phyloP scores from a whole-genome alignment of 2,888 invertebrate genomes.

The Cordylochernes scorpioides region DNA sequence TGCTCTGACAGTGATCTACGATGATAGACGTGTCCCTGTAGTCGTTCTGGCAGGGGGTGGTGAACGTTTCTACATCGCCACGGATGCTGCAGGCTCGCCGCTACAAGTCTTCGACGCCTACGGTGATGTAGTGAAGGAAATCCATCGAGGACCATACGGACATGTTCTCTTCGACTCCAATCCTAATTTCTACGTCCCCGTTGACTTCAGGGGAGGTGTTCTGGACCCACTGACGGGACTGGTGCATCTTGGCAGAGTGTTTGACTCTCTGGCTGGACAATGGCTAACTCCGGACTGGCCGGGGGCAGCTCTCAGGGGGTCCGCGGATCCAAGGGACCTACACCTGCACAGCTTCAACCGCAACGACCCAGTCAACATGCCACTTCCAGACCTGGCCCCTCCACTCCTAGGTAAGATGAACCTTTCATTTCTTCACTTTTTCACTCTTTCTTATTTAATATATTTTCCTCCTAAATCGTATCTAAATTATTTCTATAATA shows the following conservation, averaged over 20 bases:
- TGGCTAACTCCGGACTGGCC: slow-evolving; percentile 91
- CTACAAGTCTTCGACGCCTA: slow-evolving; percentile 65
- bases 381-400: too few species aligned
- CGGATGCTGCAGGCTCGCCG: slow-evolving; percentile 74
- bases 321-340: slow-evolving; percentile 60
- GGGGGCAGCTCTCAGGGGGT: slow-evolving; percentile 55
- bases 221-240: slow-evolving; percentile 64
- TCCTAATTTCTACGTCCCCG: slow-evolving; percentile 42
- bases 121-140: slow-evolving; percentile 66
- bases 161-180: slow-evolving; percentile 64
- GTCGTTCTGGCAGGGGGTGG: too few species aligned
- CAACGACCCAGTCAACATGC: slow-evolving; percentile 54
- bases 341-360: slow-evolving; percentile 71
- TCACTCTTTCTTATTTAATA: too few species aligned
- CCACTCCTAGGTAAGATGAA: too few species aligned
- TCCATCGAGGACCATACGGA: slow-evolving; percentile 72
- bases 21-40: slow-evolving; percentile 37
- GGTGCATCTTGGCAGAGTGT: slow-evolving; percentile 52
- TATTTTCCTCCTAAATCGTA: too few species aligned
- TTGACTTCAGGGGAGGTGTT: slow-evolving; percentile 32
- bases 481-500: too few species aligned
- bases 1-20: slow-evolving; percentile 60
- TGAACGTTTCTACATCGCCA: slow-evolving; percentile 58
- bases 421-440: too few species aligned
- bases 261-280: slow-evolving; percentile 77